phyloP scores from a whole-genome alignment of 1,140 invertebrate species.

The Dendrolimus punctatus region DNA sequence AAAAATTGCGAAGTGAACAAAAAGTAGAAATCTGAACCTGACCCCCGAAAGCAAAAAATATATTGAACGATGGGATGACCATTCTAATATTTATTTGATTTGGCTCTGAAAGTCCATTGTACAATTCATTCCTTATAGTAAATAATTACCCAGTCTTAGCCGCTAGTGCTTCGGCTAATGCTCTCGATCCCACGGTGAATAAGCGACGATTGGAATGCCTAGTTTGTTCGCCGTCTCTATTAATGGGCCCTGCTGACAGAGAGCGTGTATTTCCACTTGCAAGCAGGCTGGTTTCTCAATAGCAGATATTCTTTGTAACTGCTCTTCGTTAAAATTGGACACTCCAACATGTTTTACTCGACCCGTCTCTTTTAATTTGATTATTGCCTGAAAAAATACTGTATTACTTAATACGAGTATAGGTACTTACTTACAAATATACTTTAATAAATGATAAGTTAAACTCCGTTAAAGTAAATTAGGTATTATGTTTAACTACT shows the following conservation, averaged over 20 bases:
- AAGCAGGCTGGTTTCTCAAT: slow-evolving; percentile 78
- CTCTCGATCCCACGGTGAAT: slow-evolving; percentile 87
- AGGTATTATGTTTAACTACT: neutral
- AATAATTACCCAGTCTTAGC: slow-evolving; percentile 45
- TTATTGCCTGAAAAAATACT: slow-evolving; percentile 74
- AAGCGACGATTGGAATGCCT: slow-evolving; percentile 84
- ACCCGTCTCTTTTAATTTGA: slow-evolving; percentile 78
- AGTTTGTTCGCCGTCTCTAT: slow-evolving; percentile 79
- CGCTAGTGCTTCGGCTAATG: slow-evolving; percentile 66
- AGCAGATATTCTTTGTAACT: slow-evolving; percentile 76
- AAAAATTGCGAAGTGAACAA: no score
- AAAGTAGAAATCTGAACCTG: no score
- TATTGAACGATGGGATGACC: no score
- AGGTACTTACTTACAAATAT: no score
- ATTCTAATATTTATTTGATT: no score
- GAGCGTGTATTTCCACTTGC: slow-evolving; percentile 86
- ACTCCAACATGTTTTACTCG: slow-evolving; percentile 80
- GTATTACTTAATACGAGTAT: neutral
- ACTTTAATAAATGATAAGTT: slow-evolving; percentile 11
- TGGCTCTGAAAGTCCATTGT: no score
- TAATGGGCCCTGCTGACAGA: slow-evolving; percentile 85
- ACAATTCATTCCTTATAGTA: neutral
- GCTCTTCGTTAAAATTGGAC: slow-evolving; percentile 83
- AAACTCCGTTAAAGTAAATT: slow-evolving; percentile 5
- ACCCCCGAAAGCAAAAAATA: no score